phyloP scores from a whole-genome alignment of 37 sponge, comb jelly and placozoan genomes.

The Geodia barretti region DNA sequence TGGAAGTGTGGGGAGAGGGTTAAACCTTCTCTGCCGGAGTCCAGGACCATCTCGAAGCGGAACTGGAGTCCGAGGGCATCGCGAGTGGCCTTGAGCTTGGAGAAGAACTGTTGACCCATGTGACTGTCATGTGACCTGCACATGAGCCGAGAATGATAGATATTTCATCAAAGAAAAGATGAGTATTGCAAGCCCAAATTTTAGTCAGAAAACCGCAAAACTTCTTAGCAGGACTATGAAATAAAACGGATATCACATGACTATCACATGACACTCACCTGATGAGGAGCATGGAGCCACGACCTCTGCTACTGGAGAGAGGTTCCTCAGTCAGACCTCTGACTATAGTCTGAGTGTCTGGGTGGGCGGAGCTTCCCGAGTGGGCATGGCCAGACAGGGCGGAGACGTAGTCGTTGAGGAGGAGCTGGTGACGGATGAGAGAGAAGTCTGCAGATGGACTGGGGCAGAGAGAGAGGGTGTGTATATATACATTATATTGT shows the following conservation, averaged over 20 bases:
- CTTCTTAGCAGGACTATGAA: too few species aligned
- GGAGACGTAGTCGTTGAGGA: constrained; percentile 57
- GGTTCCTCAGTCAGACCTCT: constrained; percentile 59
- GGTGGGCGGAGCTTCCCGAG: constrained; percentile 7
- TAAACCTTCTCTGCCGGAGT: constrained; percentile 40
- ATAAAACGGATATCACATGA: too few species aligned
- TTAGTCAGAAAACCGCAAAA: too few species aligned
- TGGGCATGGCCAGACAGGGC: constrained; percentile 18
- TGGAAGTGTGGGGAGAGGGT: constrained; percentile 63
- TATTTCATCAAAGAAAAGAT: too few species aligned
- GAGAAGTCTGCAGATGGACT: background rate
- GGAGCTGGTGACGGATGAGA: constrained; percentile 39
- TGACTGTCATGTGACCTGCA: constrained; percentile 41
- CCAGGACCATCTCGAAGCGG: constrained; percentile 85
- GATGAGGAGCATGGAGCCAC: constrained; percentile 75
- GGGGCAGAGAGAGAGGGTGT: too few species aligned
- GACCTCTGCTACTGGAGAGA: constrained; percentile 42
- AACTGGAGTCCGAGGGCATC: constrained; percentile 74
- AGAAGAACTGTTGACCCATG: constrained; percentile 22
- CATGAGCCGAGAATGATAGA: too few species aligned
- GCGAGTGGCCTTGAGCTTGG: constrained; percentile 45
- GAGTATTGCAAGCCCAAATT: too few species aligned
- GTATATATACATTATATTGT: too few species aligned
- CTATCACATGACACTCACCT: too few species aligned
- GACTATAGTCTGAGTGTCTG: constrained; percentile 62